These are phyloP conservation scores for Ametastegia equiseti DNA, from an alignment of 2,888 invertebrate species.

Conservation along the genomic window DNA sequence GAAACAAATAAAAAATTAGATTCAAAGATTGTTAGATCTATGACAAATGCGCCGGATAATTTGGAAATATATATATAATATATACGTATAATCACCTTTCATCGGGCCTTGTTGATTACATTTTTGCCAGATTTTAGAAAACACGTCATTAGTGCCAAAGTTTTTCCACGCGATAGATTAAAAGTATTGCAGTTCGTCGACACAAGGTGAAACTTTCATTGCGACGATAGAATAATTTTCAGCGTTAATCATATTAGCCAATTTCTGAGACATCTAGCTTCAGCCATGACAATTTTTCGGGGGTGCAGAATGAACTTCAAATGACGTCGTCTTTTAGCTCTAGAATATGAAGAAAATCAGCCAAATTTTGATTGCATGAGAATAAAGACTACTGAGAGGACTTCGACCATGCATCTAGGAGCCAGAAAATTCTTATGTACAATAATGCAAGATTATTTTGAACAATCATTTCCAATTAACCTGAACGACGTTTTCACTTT, in stretches of 20 bases:
- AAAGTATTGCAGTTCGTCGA: constrained; percentile 86
- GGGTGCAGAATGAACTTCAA: constrained; percentile 56
- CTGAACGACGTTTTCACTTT: no score
- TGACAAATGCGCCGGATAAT: not conserved
- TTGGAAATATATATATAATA: no score
- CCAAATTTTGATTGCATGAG: no score
- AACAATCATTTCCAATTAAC: no score
- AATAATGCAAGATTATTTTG: no score
- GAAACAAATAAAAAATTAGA: no score
- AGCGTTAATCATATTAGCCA: constrained; percentile 73
- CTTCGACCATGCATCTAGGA: no score
- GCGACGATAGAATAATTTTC: constrained; percentile 86
- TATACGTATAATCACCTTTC: constrained; percentile 76
- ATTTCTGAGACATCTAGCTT: constrained; percentile 72
- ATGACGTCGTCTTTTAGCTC: constrained; percentile 70
- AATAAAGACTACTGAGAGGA: no score
- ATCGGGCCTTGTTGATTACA: constrained; percentile 87
- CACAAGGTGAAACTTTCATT: constrained; percentile 88
- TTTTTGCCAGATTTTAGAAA: constrained; percentile 81
- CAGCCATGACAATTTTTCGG: not conserved
- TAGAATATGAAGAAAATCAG: constrained; percentile 61
- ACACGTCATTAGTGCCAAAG: constrained; percentile 83
- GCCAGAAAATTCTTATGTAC: no score
- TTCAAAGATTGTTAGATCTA: constrained; percentile 5
- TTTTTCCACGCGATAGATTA: constrained; percentile 85